Percentiles rank a stretch among this genome's conserved stretches.
Conservation (phyloP, 2,797 vertebrate genomes). For the Acipenser oxyrinchus region DNA sequence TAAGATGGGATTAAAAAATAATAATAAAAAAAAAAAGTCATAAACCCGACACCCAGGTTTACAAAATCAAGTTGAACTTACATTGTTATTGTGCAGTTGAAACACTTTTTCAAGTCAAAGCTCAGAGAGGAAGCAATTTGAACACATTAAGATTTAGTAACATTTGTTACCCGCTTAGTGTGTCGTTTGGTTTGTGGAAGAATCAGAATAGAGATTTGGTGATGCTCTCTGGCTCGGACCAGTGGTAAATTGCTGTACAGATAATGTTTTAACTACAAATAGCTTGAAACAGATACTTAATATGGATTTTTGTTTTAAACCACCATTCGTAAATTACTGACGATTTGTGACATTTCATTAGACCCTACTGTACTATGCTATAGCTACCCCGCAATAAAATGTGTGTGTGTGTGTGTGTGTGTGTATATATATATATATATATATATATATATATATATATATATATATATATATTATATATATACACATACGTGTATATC, state of each 20-base stretch:
- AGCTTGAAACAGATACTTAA: background rate
- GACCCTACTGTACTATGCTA: too few species aligned
- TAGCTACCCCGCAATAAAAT: too few species aligned
- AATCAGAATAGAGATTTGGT: background rate
- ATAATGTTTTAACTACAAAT: background rate
- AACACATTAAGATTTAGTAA: slow-evolving; percentile 16
- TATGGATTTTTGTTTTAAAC: background rate
- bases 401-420: too few species aligned
- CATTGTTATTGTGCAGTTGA: too few species aligned
- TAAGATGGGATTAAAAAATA: slow-evolving; percentile 33
- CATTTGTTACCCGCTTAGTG: background rate
- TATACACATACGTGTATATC: too few species aligned
- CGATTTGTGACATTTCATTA: too few species aligned
- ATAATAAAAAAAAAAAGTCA: background rate
- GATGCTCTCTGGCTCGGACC: background rate
- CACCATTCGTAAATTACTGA: background rate
- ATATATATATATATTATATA: too few species aligned
- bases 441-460: too few species aligned
- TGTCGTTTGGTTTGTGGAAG: background rate
- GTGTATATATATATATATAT: too few species aligned
- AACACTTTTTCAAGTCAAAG: too few species aligned
- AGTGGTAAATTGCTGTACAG: background rate
- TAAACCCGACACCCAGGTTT: background rate
- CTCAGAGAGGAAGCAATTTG: too few species aligned
- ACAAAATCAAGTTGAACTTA: background rate